Base-by-base conservation (phyloP, 1,140 invertebrate genomes). In the Adoxophyes honmai region DNA sequence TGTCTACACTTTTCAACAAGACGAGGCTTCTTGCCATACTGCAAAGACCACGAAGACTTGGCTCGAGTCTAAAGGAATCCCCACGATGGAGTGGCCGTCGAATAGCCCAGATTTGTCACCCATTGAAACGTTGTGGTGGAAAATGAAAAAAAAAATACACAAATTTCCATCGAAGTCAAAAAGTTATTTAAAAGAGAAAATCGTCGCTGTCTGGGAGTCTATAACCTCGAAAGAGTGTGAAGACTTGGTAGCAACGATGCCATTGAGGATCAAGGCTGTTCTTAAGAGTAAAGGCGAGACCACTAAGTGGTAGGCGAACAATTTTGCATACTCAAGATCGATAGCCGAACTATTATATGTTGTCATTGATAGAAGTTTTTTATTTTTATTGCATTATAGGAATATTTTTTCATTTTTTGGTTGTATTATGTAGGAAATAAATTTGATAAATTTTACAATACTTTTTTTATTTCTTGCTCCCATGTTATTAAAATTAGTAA, bases 31-130 rank as follows among this genome's bases (percentile, higher is more conserved):
- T 21, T 66, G 60, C 37, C 60, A 60, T 57, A 57, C 61, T 21
- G 57, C 57, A 9, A 69, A 67, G 57, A 48, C 39, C 37, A 63
- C 60, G 15, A 64, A 64, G 61, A 59, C 58, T 48, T 70, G 61
- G 64, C 59, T 70, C 55, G 52, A 34, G 9, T 52, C 57, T 8
- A 21, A 64, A 53, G 10, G 64, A n/a, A 62, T 70, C 34, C 36
- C 34, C 16, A 52, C 58, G 16, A 55, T 66, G 13, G 55, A 52
- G 11, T 57, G 51, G 52, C 65, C 56, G 34, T 57, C 60, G n/a
- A 63, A 58, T 55, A 72, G 64, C 56, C 57, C 60, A 8, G 63
- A 64, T 48, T 35, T 69, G 6, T 65, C 61, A 60, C 36, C 57
- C 5, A 71, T 69, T 13, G 57, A 66, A 57, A 70, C 34, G 5